These are phyloP conservation scores for Formica exsecta DNA, from an alignment of 1,140 invertebrate genomes.

Conservation along the genomic window DNA sequence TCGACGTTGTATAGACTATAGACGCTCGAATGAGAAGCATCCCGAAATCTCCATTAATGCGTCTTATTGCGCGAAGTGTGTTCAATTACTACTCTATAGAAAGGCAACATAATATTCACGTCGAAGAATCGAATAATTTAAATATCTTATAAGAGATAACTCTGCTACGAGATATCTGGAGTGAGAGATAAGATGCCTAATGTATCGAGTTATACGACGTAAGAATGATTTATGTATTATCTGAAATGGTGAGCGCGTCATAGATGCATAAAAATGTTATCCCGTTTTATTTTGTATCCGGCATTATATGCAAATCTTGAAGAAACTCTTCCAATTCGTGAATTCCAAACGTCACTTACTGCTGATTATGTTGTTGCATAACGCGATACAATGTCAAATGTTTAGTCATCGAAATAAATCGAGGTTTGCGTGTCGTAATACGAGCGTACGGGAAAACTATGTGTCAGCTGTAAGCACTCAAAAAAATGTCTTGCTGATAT, in stretches of 20 bases:
- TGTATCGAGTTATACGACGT: not conserved
- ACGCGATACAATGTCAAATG: slow-evolving; percentile 7
- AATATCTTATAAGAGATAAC: too few species aligned
- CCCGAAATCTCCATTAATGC: slow-evolving; percentile 11
- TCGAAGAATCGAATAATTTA: not conserved
- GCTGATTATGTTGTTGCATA: not conserved
- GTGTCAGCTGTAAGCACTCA: not conserved
- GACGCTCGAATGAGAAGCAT: slow-evolving; percentile 3
- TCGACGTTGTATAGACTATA: slow-evolving; percentile 2
- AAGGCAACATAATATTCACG: not conserved
- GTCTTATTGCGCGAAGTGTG: not conserved
- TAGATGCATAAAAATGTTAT: not conserved
- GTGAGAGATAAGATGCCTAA: not conserved
- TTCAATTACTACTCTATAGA: slow-evolving; percentile 25
- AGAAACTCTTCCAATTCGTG: slow-evolving; percentile 19
- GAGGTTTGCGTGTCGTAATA: not conserved
- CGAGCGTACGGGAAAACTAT: not conserved
- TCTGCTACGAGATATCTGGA: too few species aligned
- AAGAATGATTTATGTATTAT: not conserved
- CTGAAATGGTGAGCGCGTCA: not conserved
- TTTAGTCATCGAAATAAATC: slow-evolving; percentile 55
- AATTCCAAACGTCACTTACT: not conserved
- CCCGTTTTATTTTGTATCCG: not conserved
- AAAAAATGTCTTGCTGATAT: too few species aligned
- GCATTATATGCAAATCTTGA: not conserved